Conservation (phyloP, 2,797 vertebrate genomes). For the Cygnus olor region DNA sequence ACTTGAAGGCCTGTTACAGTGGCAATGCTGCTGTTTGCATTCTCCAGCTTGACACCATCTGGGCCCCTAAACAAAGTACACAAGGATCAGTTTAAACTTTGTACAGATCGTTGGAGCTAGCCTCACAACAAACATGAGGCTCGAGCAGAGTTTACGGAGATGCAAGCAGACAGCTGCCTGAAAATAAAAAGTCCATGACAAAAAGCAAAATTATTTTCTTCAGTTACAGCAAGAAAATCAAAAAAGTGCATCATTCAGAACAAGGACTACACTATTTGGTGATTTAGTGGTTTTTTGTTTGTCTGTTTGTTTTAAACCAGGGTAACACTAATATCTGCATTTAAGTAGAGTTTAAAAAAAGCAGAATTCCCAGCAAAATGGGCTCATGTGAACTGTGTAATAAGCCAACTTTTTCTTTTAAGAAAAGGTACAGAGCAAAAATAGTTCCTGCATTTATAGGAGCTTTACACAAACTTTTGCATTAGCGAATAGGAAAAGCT, state of each 20-base stretch:
- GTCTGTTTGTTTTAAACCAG: not conserved
- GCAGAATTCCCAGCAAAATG: not conserved
- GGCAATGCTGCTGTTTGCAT: conserved; percentile 86
- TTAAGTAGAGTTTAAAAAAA: not conserved
- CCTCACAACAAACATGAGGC: not conserved
- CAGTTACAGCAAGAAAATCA: not conserved
- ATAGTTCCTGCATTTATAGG: not conserved
- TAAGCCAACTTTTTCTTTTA: not conserved
- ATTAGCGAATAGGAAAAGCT: not conserved
- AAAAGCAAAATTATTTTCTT: not conserved
- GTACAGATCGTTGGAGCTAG: not conserved
- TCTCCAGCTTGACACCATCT: conserved; percentile 91
- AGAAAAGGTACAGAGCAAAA: not conserved
- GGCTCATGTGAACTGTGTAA: not conserved
- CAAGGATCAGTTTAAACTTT: not conserved
- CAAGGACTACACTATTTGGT: not conserved
- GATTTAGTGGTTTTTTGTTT: not conserved
- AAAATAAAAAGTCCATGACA: not conserved
- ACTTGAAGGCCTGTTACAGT: conserved; percentile 91
- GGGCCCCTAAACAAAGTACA: conserved; percentile 84
- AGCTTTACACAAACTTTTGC: not conserved
- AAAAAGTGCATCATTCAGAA: not conserved
- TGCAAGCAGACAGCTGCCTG: not conserved
- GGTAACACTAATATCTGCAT: not conserved
- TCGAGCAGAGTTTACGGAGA: not conserved